A percentile compares a stretch with the other conserved stretches of the same genome.
Evolutionary conservation across 2,113 vertebrate genomes (phyloP).

Genomic region (Corythornis cristatus): DNA sequence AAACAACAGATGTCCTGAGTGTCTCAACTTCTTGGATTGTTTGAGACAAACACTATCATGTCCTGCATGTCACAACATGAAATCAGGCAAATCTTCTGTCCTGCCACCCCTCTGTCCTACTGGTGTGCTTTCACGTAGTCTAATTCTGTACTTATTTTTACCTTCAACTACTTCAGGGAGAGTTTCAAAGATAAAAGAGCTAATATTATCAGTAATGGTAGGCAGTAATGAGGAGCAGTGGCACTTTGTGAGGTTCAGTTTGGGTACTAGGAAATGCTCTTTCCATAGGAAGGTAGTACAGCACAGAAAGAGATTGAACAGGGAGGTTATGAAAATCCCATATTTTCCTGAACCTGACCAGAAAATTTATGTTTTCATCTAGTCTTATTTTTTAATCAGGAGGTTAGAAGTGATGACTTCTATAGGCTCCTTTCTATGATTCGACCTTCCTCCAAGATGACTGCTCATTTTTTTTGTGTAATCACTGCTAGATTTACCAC

Average conservation of each 20-base stretch:
- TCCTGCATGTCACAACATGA: too few relatives aligned
- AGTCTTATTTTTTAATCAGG: background rate
- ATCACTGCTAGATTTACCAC: background rate
- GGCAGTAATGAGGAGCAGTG: accelerated
- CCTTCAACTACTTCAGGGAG: accelerated
- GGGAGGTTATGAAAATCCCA: background rate
- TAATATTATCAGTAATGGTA: background rate
- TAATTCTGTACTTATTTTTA: background rate
- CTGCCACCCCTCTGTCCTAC: background rate
- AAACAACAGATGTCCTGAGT: too few relatives aligned
- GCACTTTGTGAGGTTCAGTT: accelerated
- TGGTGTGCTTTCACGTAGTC: background rate
- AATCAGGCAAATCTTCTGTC: background rate
- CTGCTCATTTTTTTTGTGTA: background rate
- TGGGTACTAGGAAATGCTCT: background rate
- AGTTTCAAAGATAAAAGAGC: background rate
- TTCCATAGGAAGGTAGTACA: background rate
- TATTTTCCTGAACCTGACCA: background rate
- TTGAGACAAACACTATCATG: too few relatives aligned
- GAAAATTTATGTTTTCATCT: background rate
- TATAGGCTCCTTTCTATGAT: background rate
- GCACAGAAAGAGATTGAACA: background rate
- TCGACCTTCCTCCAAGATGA: background rate
- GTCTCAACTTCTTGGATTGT: too few relatives aligned
- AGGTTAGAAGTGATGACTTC: background rate